Evolutionary conservation across 1,140 invertebrate species (phyloP).

Genomic region (Amphibalanus amphitrite): DNA sequence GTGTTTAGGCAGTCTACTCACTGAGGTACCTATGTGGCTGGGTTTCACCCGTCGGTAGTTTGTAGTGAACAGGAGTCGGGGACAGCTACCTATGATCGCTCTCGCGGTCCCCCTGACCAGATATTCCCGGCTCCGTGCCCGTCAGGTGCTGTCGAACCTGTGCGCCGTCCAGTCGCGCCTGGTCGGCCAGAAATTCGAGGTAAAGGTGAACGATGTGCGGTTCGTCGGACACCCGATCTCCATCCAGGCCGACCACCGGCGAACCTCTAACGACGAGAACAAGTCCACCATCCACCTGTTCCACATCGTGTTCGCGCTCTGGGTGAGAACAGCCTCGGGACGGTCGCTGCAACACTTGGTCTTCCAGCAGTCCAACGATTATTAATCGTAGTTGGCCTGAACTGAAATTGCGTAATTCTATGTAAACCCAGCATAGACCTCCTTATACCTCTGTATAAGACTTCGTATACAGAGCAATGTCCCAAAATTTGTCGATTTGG

Average conservation of each 20-base stretch:
- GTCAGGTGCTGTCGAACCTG: constrained; percentile 57
- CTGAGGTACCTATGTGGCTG: too few relatives aligned
- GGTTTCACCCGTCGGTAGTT: too few relatives aligned
- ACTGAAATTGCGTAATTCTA: too few relatives aligned
- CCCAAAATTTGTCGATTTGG: too few relatives aligned
- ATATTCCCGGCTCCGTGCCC: too few relatives aligned
- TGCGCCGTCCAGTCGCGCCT: constrained; percentile 79
- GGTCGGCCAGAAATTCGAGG: constrained; percentile 75
- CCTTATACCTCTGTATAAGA: neutral
- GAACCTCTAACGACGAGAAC: constrained; percentile 28
- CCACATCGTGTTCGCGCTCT: constrained; percentile 80
- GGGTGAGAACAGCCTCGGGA: constrained; percentile 24
- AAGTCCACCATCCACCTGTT: constrained; percentile 55
- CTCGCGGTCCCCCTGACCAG: too few relatives aligned
- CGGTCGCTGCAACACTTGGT: neutral
- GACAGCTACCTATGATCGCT: too few relatives aligned
- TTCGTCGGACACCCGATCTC: constrained; percentile 85
- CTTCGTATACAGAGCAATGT: neutral
- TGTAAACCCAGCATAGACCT: neutral
- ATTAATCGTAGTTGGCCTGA: neutral
- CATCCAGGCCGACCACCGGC: constrained; percentile 29
- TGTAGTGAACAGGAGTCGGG: too few relatives aligned
- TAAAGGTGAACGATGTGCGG: constrained; percentile 86
- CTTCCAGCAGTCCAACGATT: neutral
- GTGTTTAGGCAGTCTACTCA: too few relatives aligned